A percentile compares a stretch with the other conserved stretches of the same genome.
These are phyloP conservation scores for Drosophila elegans DNA, from an alignment of 1,140 invertebrate genomes.

Conservation along the genomic window DNA sequence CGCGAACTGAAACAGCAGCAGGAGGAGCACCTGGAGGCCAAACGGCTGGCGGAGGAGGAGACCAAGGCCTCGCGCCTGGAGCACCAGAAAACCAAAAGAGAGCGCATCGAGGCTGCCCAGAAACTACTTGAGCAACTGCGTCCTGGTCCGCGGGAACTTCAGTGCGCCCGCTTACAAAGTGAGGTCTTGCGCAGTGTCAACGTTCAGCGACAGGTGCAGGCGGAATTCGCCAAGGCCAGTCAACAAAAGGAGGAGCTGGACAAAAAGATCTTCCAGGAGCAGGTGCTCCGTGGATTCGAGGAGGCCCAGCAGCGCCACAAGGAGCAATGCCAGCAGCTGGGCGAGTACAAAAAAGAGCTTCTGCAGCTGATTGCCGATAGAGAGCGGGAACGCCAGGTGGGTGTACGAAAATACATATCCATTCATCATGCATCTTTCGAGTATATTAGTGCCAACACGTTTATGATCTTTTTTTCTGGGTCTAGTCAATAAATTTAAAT, in stretches of 20 bases:
- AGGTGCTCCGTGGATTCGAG: slow-evolving; percentile 60
- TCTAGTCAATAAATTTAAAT: neutral
- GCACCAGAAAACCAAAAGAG: slow-evolving; percentile 24
- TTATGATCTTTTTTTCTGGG: neutral
- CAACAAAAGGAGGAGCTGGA: slow-evolving; percentile 48
- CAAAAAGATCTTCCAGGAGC: slow-evolving; percentile 50
- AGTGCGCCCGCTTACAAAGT: slow-evolving; percentile 69
- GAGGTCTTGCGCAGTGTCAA: slow-evolving; percentile 70
- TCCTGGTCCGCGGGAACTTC: slow-evolving; percentile 70
- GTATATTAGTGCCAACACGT: neutral
- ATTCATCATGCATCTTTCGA: neutral
- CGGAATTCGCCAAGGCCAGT: slow-evolving; percentile 52
- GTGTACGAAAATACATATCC: neutral
- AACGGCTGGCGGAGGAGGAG: slow-evolving; percentile 40
- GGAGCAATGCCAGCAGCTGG: slow-evolving; percentile 47
- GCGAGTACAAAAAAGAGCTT: slow-evolving; percentile 64
- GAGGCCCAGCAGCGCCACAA: slow-evolving; percentile 55
- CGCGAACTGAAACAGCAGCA: slow-evolving; percentile 30
- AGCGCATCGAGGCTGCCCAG: slow-evolving; percentile 69
- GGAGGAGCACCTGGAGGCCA: slow-evolving; percentile 23
- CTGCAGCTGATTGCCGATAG: slow-evolving; percentile 60
- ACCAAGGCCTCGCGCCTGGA: slow-evolving; percentile 26
- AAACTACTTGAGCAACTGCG: slow-evolving; percentile 69
- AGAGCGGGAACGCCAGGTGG: slow-evolving; percentile 25
- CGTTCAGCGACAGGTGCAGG: slow-evolving; percentile 66